Evolutionary conservation across 2,797 vertebrate genomes (phyloP).

Genomic region (Etheostoma nigrum): DNA sequence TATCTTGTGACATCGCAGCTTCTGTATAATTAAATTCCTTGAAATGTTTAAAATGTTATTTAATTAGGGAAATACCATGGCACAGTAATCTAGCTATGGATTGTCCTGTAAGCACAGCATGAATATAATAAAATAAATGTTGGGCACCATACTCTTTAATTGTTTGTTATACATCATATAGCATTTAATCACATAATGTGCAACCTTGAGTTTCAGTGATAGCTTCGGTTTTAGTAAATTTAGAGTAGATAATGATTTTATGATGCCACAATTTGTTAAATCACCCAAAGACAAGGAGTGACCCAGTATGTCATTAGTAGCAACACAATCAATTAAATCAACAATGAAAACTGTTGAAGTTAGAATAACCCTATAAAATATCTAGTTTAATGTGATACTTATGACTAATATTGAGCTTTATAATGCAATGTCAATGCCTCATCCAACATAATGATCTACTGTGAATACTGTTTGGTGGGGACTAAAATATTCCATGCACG

Average conservation of each 20-base stretch:
- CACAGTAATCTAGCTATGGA: neutral
- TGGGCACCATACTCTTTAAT: neutral
- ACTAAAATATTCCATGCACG: neutral
- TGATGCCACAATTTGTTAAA: neutral
- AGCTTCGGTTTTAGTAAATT: neutral
- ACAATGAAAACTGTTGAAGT: neutral
- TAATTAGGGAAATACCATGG: constrained; percentile 39
- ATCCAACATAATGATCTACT: neutral
- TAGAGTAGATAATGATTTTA: neutral
- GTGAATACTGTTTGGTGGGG: neutral
- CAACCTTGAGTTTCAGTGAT: neutral
- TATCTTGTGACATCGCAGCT: constrained; percentile 31
- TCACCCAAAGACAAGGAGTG: neutral
- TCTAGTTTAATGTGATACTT: constrained; percentile 1
- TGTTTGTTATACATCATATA: neutral
- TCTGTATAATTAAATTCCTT: constrained; percentile 37
- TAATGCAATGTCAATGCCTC: neutral
- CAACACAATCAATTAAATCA: neutral
- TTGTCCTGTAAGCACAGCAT: too few species aligned
- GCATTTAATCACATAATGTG: neutral
- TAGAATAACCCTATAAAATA: neutral
- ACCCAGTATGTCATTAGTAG: neutral
- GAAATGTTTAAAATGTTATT: constrained; percentile 38
- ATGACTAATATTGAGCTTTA: constrained; percentile 6
- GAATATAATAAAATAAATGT: too few species aligned